Evolutionary conservation across 2,113 vertebrate genomes (phyloP).

Genomic region (Gasterosteus aculeatus): DNA sequence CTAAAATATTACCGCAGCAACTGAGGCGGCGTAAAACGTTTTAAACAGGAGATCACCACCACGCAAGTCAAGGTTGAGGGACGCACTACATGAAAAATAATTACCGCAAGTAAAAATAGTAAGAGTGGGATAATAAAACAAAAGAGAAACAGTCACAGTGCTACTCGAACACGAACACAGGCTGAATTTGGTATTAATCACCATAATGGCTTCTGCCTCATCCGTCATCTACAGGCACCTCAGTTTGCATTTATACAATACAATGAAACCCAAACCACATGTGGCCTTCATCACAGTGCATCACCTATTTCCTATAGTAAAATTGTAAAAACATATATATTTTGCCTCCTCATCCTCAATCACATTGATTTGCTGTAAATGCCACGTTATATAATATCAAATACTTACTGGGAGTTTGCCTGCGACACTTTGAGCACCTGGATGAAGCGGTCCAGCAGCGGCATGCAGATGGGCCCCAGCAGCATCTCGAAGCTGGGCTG

Average conservation of each 20-base stretch:
- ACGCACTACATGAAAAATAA: conserved; percentile 37
- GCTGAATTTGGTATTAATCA: neutral
- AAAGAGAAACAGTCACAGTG: conserved; percentile 3
- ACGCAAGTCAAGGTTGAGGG: conserved; percentile 35
- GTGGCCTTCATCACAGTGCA: neutral
- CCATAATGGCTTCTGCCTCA: neutral
- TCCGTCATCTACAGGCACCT: neutral
- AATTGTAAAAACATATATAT: neutral
- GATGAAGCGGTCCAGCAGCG: conserved; percentile 92
- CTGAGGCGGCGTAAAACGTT: conserved; percentile 14
- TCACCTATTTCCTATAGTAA: conserved; percentile 3
- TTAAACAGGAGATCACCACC: conserved; percentile 23
- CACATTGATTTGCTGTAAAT: neutral
- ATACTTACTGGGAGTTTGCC: conserved; percentile 89
- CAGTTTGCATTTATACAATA: neutral
- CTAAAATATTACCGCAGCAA: conserved; percentile 36
- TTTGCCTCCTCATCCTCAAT: conserved; percentile 33
- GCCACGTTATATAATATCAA: neutral
- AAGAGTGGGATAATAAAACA: conserved; percentile 30
- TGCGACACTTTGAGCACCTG: conserved; percentile 93
- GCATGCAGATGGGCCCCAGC: conserved; percentile 96
- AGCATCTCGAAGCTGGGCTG: conserved; percentile 94
- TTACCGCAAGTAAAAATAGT: conserved; percentile 31
- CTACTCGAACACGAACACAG: neutral
- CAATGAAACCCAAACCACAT: neutral